phyloP scores from a whole-genome alignment of 2,113 vertebrate species.

The Sciurus niger region DNA sequence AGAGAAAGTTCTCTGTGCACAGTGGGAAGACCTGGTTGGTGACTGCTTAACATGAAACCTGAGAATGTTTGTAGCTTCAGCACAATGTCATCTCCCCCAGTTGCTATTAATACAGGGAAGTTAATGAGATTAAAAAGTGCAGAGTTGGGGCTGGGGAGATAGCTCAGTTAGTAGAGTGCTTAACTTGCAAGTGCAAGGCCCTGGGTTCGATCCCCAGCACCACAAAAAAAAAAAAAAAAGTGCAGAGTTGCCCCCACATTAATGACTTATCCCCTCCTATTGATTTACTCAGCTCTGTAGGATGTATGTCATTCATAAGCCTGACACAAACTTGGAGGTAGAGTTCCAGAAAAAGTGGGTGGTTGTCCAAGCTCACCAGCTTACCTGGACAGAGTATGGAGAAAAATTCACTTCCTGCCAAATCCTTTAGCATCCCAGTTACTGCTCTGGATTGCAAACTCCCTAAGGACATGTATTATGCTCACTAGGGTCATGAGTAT shows the following conservation, averaged over 20 bases:
- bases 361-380: not conserved
- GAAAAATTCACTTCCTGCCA: not conserved
- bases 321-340: not conserved
- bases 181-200: too few species aligned
- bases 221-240: not conserved
- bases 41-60: not conserved
- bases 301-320: not conserved
- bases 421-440: not conserved
- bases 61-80: not conserved
- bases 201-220: too few species aligned
- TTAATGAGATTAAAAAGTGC: not conserved
- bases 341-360: not conserved
- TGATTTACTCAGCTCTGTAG: not conserved
- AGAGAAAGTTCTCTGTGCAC: not conserved
- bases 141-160: not conserved
- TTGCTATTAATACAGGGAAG: not conserved
- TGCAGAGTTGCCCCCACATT: not conserved
- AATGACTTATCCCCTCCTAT: not conserved
- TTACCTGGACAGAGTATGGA: not conserved
- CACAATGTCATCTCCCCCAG: not conserved
- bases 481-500: not conserved
- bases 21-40: not conserved
- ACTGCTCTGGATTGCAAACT: not conserved
- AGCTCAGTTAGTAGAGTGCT: too few species aligned
- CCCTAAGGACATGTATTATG: not conserved